A percentile compares a stretch with the other conserved stretches of the same genome.
Conservation (phyloP, 2,113 vertebrate species). For the Antennarius striatus region DNA sequence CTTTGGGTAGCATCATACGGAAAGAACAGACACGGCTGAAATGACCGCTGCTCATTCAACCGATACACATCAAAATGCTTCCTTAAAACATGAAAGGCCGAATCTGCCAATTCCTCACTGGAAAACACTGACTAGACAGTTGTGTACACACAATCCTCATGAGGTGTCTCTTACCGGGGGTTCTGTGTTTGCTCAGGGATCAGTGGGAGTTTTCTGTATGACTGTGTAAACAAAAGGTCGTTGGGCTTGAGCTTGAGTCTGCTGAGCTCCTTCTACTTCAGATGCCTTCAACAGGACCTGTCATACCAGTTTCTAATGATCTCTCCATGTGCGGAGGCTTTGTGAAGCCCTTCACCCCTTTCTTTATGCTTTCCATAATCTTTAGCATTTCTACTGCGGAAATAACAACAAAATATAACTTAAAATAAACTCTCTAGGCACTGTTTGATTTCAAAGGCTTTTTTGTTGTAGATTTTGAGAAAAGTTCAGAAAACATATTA, state of each 20-base stretch:
- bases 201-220: slow-evolving; percentile 44
- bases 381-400: slow-evolving; percentile 57
- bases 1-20: neutral
- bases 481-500: slow-evolving; percentile 66
- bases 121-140: slow-evolving; percentile 45
- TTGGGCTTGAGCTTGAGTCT: slow-evolving; percentile 60
- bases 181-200: slow-evolving; percentile 57
- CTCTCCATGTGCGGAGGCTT: slow-evolving; percentile 61
- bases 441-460: slow-evolving; percentile 84
- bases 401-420: slow-evolving; percentile 69
- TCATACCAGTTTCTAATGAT: slow-evolving; percentile 36
- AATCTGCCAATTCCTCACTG: slow-evolving; percentile 18
- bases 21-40: neutral
- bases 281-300: slow-evolving; percentile 19
- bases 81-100: slow-evolving; percentile 16
- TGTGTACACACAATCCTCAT: slow-evolving; percentile 43
- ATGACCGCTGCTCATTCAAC: neutral
- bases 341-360: slow-evolving; percentile 43
- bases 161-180: slow-evolving; percentile 35
- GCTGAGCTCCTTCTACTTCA: slow-evolving; percentile 48
- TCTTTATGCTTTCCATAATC: slow-evolving; percentile 41
- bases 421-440: slow-evolving; percentile 83
- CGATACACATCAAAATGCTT: slow-evolving; percentile 7
- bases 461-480: slow-evolving; percentile 73
- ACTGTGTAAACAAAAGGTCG: slow-evolving; percentile 74